A percentile compares a stretch with the other conserved stretches of the same genome.
phyloP scores from a whole-genome alignment of 1,140 invertebrate species.

The Pseudomyrmex cubaensis region DNA sequence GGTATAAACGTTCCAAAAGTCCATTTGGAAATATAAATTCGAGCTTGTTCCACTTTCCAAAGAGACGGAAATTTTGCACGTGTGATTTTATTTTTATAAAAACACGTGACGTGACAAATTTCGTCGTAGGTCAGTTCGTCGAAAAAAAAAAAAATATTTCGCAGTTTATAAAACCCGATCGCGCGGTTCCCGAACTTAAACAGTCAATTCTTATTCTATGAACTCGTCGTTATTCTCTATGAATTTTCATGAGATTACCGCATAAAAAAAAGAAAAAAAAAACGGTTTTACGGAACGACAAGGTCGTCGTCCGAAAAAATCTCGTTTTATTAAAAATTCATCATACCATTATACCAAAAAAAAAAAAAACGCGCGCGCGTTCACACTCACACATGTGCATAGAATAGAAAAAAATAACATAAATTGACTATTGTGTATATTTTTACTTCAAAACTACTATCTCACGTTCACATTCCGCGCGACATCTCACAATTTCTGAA shows the following conservation, averaged over 20 bases:
- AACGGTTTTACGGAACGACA: background rate
- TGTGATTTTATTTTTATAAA: no score
- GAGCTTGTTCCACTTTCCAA: background rate
- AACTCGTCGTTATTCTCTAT: conserved; percentile 12
- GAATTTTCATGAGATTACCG: conserved; percentile 27
- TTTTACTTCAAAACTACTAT: no score
- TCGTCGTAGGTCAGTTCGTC: conserved; percentile 32
- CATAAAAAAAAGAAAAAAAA: background rate
- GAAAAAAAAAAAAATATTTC: background rate
- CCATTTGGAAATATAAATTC: background rate
- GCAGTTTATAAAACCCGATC: conserved; percentile 12
- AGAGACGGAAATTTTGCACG: no score
- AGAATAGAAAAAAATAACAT: background rate
- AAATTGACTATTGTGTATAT: no score
- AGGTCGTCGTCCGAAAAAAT: background rate
- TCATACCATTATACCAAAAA: background rate
- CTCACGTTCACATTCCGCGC: no score
- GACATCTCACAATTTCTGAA: background rate
- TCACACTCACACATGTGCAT: background rate
- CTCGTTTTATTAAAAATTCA: background rate
- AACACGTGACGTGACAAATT: background rate
- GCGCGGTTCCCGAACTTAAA: background rate
- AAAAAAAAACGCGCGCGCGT: no score
- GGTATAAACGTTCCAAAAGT: conserved; percentile 75
- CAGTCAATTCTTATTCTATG: conserved; percentile 21